Base-by-base conservation (phyloP, 2,888 invertebrate species). In the Dromius quadrimaculatus region DNA sequence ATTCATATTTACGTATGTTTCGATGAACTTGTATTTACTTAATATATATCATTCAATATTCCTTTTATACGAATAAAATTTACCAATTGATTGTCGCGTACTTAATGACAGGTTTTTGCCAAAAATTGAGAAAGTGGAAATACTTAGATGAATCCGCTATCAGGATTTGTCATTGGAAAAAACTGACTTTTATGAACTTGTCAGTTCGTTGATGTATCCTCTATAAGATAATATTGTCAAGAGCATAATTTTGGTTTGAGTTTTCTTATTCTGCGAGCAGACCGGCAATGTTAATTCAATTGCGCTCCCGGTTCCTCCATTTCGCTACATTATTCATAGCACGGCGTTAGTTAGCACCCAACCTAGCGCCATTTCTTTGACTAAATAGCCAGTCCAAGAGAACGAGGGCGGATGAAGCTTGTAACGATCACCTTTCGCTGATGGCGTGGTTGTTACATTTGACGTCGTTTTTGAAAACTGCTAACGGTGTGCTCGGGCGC, bases 281-380 rank as follows among this genome's bases (percentile, higher is more conserved):
- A n/a, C n/a, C n/a, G n/a, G n/a, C n/a, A n/a, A n/a, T n/a, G 13
- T 11, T 47, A 63, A 63, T 43, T 63, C 63, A 43, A 63, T 63
- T 43, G 50, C 11, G 20, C 13, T 9, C 19, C 59, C 23, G 15
- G 23, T 9, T 13, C 13, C 54, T 54, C 13, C 8, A 13, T 9
- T 22, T 17, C 15, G 57, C 36, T 59, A 62, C 64, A 64, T 64
- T 64, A 64, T 64, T 64, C 64, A 64, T 64, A 32, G 20, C 64
- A 34, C 64, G 32, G 47, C 47, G 41, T 64, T 64, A 64, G 64
- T 64, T 64, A 64, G 47, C 47, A 47, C 47, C 45, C 47, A 23
- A 11, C 54, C 13, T 23, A 23, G 28, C 47, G 34, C 38, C 41
- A 34, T 43, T 62, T 41, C 43, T 59, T 28, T 9, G 34, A 47